Conservation (phyloP, 2,888 invertebrate genomes). For the Amphipyra berbera region DNA sequence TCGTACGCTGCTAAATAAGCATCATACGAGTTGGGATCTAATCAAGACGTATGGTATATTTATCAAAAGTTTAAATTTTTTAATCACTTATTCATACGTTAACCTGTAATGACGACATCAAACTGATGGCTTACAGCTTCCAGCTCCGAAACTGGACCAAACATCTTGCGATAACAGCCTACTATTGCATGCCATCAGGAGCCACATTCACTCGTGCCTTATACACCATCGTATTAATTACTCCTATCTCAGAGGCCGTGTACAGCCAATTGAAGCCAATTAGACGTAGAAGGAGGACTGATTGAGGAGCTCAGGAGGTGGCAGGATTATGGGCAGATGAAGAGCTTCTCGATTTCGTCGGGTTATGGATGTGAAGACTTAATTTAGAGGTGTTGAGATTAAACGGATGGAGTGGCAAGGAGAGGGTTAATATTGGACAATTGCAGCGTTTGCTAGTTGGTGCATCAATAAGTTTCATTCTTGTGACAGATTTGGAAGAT, state of each 20-base stretch:
- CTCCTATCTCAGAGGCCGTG: slow-evolving; percentile 70
- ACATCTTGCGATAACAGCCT: slow-evolving; percentile 23
- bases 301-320: slow-evolving; percentile 39
- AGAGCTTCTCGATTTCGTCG: slow-evolving; percentile 40
- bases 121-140: neutral
- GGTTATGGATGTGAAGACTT: slow-evolving; percentile 47
- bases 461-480: neutral
- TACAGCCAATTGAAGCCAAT: slow-evolving; percentile 76
- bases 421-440: slow-evolving; percentile 30
- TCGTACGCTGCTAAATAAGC: too few relatives aligned
- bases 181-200: slow-evolving; percentile 27
- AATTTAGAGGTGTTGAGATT: slow-evolving; percentile 51
- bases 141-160: slow-evolving; percentile 17
- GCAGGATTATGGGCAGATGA: slow-evolving; percentile 29
- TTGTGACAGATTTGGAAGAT: too few relatives aligned
- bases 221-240: slow-evolving; percentile 70
- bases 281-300: slow-evolving; percentile 59
- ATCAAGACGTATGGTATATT: too few relatives aligned
- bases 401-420: slow-evolving; percentile 36
- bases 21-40: too few relatives aligned
- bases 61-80: too few relatives aligned
- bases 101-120: neutral
- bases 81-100: too few relatives aligned
- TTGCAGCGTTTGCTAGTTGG: slow-evolving; percentile 1
- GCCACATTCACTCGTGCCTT: slow-evolving; percentile 23